Base-by-base conservation (phyloP, 2,113 vertebrate genomes). In the rat (Rattus norvegicus) region DNA sequence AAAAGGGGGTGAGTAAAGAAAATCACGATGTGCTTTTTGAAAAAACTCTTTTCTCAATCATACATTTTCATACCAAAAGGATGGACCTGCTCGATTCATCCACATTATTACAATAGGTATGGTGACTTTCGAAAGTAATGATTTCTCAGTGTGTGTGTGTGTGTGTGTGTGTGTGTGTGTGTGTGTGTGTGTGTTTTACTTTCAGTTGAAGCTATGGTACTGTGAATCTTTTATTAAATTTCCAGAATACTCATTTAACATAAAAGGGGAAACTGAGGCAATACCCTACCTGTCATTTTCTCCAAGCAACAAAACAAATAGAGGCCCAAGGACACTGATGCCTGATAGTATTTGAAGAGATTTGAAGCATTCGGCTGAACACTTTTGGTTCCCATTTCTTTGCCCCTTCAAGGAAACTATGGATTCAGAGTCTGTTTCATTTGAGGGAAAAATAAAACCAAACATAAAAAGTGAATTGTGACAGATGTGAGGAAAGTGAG, bases 201-300 rank as follows among this genome's bases (percentile, higher is more conserved):
- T 36, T 94, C 69, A 36, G 52, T 76, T 92, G 88, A 97, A 95
- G 73, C 28, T 91, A 86, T 92, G 26, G 59, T 49, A 16, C 28
- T 90, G 17, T 89, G 90, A 95, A 95, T 91, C 43, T 97, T 96
- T 79, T 26, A 89, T 43, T 88, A 88, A 92, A 93, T 93, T n/a
- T 95, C 54, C 72, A 93, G 88, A 93, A 92, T 92, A 36, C 49
- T 76, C 72, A 84, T 88, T 67, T 5, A 39, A 65, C 96, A 97
- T 96, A 49, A 43, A 94, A 90, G 52, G 33, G 76, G 52, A 98
- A 97, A 97, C 67, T 95, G 90, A 96, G 63, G 85, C 30, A 76
- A 6, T 70, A 47, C 89, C 84, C 94, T 61, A 52, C 47, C 92
- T 96, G 80, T 63, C 86, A 96, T 94, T 96, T 90, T 91, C 73